Base-by-base conservation (phyloP, 2,888 invertebrate genomes). In the Ennomos fuscantarius region DNA sequence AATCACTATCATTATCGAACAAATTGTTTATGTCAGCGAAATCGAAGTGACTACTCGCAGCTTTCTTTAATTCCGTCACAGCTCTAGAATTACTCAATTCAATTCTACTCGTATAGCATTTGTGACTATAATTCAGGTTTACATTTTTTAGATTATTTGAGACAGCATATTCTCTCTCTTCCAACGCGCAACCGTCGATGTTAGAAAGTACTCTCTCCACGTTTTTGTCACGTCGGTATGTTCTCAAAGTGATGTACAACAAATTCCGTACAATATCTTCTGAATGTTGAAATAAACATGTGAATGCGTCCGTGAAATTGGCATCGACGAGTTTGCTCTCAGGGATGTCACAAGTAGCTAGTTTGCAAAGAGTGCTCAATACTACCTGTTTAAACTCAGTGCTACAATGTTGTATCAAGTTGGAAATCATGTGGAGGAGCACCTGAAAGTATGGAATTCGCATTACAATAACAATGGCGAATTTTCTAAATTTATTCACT, bases 1-100 rank as follows among this genome's bases (percentile, higher is more conserved):
- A 50, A n/a, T 78, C 81, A 51, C 66, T 76, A 39, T 79, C 81
- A 13, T 65, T 65, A 39, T 77, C 80, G 63, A 84, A 83, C 39
- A 87, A 60, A 11, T 76, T 71, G 39, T 89, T 84, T 9, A 87
- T 84, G 2, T 55, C 56, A 8, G 76, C 79, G 10, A 89, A 73
- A 62, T 89, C 88, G 53, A 89, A 88, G 68, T 86, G 84, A 47
- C 70, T 70, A 35, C 68, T 68, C 46, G 55, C 43, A 5, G 34
- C 32, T n/a, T 60, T 47, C 12, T 15, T 50, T 35, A 55, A 1
- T 31, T 54, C 62, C 12, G 49, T 32, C 3, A 53, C 55, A 9
- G 8, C 31, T 2, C 34, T 24, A 34, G 42, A 44, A 12, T 11
- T 32, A 33, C 9, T 36, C 35, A 33, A 42, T 8, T 34, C 9